Base-by-base conservation (phyloP, 2,113 vertebrate species). In the Globicephala melas region DNA sequence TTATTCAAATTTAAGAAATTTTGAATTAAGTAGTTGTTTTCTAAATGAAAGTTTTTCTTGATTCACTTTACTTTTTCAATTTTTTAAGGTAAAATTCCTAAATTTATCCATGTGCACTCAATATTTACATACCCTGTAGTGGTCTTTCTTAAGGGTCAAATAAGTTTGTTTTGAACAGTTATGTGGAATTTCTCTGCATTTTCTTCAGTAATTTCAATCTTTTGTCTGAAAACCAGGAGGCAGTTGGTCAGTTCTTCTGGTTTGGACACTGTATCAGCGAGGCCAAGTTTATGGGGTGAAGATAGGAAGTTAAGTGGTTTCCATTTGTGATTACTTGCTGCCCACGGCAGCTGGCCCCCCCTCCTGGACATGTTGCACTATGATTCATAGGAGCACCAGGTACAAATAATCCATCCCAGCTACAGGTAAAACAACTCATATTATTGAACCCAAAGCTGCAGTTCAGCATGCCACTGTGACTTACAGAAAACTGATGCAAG, bases 91-190 rank as follows among this genome's bases (percentile, higher is more conserved):
- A 79, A 70, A 36, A 81, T 77, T 89, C 17, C 38, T 82, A 87
- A 81, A 86, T 73, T 89, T 86, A 73, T 31, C 47, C 6, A 10
- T 33, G 33, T 86, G 0, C 20, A 25, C 18, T 89, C 74, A 77
- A 8, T 92, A 13, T 94, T 81, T 94, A 84, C 2, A 14, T 93
- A 23, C 70, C 44, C 17, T 77, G 13, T 68, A 13, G 8, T 23
- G 70, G n/a, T 21, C 13, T 91, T 91, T 70, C 28, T 79, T 84
- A 82, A 67, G 36, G 8, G 23, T 89, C 44, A 94, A 21, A 74
- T 94, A 83, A 6, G 11, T 96, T 90, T 91, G 50, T 85, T 92
- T 96, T 95, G n/a, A 89, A n/a, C 17, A 86, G 12, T 86, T 89
- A 65, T 36, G 9, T 3, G 26, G 8, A 8, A 17, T 76, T 3